Conservation (phyloP, 2,113 vertebrate species). For the Conger conger region DNA sequence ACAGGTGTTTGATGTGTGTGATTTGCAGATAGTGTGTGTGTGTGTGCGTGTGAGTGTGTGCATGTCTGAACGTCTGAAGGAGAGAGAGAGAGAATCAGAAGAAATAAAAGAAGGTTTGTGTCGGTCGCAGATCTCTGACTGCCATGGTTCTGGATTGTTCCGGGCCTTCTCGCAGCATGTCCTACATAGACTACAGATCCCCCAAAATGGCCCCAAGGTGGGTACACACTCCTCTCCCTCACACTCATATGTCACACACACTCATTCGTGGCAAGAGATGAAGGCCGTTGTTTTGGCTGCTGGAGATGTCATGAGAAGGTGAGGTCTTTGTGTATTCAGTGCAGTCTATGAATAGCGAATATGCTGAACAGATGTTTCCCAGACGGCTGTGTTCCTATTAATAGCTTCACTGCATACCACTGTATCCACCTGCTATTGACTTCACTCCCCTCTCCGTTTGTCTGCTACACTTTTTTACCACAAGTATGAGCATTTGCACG, state of each 20-base stretch:
- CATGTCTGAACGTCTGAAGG: background rate
- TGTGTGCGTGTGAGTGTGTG: too few relatives aligned
- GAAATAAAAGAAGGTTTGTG: background rate
- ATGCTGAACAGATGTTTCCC: slow-evolving; percentile 14
- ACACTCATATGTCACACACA: background rate
- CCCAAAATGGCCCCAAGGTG: slow-evolving; percentile 83
- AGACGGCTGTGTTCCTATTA: background rate
- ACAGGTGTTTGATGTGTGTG: slow-evolving; percentile 23
- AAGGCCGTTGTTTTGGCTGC: background rate
- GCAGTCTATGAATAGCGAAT: slow-evolving; percentile 7
- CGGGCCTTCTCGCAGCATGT: slow-evolving; percentile 93
- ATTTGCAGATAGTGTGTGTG: slow-evolving; percentile 33
- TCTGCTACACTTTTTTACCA: background rate
- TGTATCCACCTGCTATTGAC: background rate
- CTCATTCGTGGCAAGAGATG: background rate
- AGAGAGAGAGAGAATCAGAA: background rate
- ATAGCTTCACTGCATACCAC: background rate
- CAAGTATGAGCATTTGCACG: too few relatives aligned
- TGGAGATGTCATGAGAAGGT: background rate
- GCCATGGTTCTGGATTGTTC: slow-evolving; percentile 84
- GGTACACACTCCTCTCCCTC: slow-evolving; percentile 1
- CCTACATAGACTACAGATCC: slow-evolving; percentile 83
- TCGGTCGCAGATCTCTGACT: slow-evolving; percentile 85
- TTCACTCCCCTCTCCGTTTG: background rate
- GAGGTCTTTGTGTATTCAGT: slow-evolving; percentile 3